Evolutionary conservation across 1,140 invertebrate species (phyloP), one percentile per base, ranked within the genome.

Genomic region (Sesamia nonagrioides): DNA sequence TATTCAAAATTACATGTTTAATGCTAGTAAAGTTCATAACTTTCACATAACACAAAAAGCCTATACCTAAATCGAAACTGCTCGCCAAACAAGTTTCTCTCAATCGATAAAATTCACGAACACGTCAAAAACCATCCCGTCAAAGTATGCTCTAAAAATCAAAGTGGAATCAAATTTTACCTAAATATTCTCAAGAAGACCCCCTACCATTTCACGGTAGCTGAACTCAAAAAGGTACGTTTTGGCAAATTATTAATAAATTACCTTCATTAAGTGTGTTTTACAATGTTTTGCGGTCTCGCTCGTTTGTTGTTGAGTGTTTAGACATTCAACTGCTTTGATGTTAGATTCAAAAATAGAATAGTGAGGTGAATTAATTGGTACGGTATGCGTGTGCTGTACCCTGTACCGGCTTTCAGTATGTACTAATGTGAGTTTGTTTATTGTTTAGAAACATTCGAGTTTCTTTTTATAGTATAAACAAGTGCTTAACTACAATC

Each of bases 221-320:
- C 63, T 68, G 40, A 63, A 66, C 66, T 50, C 63, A 72, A 82
- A 84, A 85, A 80, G 79, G 80, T 77, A 50, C 60, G 45, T 72
- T 78, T 77, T 75, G 42, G 69, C 82, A 86, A 90, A 90, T 90
- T 89, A 89, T 88, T 89, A 88, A 88, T 87, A 88, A 90, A 88
- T 91, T 89, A 86, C 85, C 83, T 85, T 85, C 85, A 88, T 90
- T 89, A 88, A 72, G 79, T 52, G 71, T 85, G 84, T 87, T 88
- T 86, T 86, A 77, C 78, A 84, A 88, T 86, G 87, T 86, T 90
- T 86, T 91, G 86, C 72, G 87, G 88, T 88, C 66, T 61, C 27
- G 54, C 81, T 84, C 82, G 85, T 89, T 88, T 86, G 84, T 84
- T 85, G 72, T 72, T 7, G 78, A 85, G 81, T 87, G 80, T 82